Conservation (phyloP, 2,888 invertebrate genomes). For the Meteorus cinctellus region DNA sequence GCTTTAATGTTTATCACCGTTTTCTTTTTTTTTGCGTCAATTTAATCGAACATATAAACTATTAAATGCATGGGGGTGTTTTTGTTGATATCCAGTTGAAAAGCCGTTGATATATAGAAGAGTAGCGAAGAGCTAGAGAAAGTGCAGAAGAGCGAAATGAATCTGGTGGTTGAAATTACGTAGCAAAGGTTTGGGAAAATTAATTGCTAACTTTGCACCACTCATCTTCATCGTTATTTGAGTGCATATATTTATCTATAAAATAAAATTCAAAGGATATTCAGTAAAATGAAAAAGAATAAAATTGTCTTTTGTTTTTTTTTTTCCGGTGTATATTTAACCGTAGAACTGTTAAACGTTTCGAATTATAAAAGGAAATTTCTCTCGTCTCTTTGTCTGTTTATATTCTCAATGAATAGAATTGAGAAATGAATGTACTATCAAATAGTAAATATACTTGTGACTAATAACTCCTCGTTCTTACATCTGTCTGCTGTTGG, state of each 20-base stretch:
- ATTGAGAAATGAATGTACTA: neutral
- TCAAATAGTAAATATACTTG: constrained; percentile 1
- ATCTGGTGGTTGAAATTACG: neutral
- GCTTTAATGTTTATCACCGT: neutral
- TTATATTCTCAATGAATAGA: neutral
- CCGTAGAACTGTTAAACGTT: neutral
- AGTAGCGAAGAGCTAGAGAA: neutral
- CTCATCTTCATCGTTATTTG: neutral
- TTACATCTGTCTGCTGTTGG: constrained; percentile 7
- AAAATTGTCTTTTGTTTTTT: neutral
- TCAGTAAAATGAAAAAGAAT: neutral
- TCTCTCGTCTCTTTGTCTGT: neutral
- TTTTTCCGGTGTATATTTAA: neutral
- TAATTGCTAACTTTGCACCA: neutral
- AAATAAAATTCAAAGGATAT: neutral
- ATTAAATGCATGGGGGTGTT: neutral
- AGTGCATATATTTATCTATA: neutral
- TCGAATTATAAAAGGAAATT: neutral
- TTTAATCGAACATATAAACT: neutral
- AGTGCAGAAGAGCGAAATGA: neutral
- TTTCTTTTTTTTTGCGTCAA: neutral
- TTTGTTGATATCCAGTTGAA: neutral
- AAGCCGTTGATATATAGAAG: no score
- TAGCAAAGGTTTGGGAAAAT: neutral
- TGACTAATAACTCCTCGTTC: neutral